These are phyloP conservation scores for Mellivora capensis DNA, from an alignment of 2,113 vertebrate species.

Conservation along the genomic window DNA sequence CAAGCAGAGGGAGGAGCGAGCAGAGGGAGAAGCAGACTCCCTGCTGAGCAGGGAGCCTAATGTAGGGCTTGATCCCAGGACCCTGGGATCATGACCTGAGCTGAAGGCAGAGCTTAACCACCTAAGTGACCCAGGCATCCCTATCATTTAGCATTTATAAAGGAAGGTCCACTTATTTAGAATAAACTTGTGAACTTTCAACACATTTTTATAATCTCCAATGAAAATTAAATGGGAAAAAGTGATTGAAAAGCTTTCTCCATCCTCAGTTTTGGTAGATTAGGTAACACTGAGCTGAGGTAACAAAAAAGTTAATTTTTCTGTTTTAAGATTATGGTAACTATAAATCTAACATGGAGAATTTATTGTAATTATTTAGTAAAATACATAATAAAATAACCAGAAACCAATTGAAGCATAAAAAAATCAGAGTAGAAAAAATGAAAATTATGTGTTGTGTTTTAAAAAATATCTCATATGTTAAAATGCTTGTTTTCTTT, in stretches of 20 bases:
- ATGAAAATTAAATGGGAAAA: not conserved
- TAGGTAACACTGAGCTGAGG: not conserved
- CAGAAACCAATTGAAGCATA: not conserved
- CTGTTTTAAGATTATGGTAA: not conserved
- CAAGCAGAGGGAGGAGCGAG: no score
- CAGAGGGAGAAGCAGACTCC: no score
- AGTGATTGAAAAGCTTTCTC: not conserved
- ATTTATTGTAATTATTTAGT: not conserved
- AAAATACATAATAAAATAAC: not conserved
- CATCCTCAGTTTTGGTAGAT: not conserved
- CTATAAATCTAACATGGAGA: not conserved
- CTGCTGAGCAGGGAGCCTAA: no score
- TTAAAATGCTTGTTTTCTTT: not conserved
- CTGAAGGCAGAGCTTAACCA: no score
- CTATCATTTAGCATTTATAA: not conserved
- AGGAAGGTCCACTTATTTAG: not conserved
- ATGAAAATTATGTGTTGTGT: not conserved
- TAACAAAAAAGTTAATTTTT: not conserved
- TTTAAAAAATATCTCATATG: not conserved
- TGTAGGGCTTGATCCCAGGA: no score
- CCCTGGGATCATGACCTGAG: not conserved
- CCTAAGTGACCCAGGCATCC: no score
- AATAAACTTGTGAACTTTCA: not conserved
- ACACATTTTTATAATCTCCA: not conserved
- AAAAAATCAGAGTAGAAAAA: not conserved